Conservation (phyloP, 2,113 vertebrate genomes). For the Amia ocellicauda region DNA sequence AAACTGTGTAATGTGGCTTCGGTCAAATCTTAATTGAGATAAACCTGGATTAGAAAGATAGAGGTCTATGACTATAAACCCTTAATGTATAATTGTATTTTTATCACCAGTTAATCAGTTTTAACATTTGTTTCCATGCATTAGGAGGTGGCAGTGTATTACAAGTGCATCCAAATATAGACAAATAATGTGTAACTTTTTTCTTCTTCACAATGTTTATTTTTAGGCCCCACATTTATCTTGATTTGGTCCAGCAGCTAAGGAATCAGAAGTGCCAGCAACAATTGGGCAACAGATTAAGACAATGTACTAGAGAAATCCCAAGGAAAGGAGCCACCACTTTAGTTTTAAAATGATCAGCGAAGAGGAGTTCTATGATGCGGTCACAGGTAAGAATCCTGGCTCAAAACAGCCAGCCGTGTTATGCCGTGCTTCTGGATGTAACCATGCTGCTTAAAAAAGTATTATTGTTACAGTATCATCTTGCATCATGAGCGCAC, state of each 20-base stretch:
- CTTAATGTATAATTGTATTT: no score
- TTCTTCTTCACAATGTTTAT: background rate
- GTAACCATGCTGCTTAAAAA: no score
- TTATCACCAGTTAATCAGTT: no score
- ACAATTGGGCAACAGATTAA: slow-evolving; percentile 15
- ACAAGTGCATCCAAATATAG: no score
- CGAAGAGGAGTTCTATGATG: slow-evolving; percentile 95
- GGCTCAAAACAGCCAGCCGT: no score
- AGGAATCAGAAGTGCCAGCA: slow-evolving; percentile 15
- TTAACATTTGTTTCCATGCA: no score
- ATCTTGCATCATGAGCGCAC: slow-evolving; percentile 33
- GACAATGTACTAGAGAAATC: slow-evolving; percentile 62
- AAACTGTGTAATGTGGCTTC: no score
- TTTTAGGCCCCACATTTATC: slow-evolving; percentile 22
- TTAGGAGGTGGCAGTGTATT: no score
- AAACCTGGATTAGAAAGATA: no score
- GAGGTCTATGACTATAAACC: no score
- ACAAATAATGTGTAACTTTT: background rate
- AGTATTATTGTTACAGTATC: slow-evolving; percentile 8
- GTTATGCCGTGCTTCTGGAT: no score
- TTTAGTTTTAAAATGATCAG: slow-evolving; percentile 79
- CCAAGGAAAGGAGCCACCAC: slow-evolving; percentile 20
- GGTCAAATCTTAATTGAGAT: no score
- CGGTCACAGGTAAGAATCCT: slow-evolving; percentile 82
- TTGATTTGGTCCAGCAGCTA: background rate